phyloP scores from a whole-genome alignment of 2,888 invertebrate species.

The Doris montereyensis region DNA sequence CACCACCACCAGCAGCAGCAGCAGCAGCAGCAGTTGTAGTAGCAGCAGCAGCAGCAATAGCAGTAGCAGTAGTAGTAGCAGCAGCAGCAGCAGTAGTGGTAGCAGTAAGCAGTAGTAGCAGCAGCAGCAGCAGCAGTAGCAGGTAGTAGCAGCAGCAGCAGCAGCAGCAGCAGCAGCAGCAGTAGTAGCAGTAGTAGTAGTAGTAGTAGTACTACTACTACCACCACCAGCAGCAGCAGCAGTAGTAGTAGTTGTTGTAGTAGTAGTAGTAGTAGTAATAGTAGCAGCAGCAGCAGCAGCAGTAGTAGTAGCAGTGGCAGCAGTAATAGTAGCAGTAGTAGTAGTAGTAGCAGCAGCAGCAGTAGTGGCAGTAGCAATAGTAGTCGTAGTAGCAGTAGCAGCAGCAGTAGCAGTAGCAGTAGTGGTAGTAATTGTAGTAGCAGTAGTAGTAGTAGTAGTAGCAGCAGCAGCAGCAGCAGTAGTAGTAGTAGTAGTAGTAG shows the following conservation, averaged over 20 bases:
- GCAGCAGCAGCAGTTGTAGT: neutral
- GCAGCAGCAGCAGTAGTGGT: too few relatives aligned
- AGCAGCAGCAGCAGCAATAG: too few relatives aligned
- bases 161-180: neutral
- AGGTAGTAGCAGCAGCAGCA: too few relatives aligned
- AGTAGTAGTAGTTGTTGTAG: conserved; percentile 21
- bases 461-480: too few relatives aligned
- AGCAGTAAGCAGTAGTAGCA: too few relatives aligned
- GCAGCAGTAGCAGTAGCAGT: neutral
- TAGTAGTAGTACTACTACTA: neutral
- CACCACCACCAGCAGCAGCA: neutral
- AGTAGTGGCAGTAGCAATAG: neutral
- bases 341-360: neutral
- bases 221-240: neutral
- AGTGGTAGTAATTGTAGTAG: too few relatives aligned
- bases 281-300: conserved; percentile 11
- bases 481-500: neutral
- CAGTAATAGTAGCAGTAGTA: neutral
- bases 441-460: too few relatives aligned
- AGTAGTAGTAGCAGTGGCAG: conserved; percentile 12
- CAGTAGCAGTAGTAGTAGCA: too few relatives aligned
- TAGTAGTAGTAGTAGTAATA: conserved; percentile 23
- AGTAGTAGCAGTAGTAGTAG: neutral
- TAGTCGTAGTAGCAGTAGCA: neutral
- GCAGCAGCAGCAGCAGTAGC: too few relatives aligned